Evolutionary conservation across 2,113 vertebrate species (phyloP), one percentile per base, ranked within the genome.

Genomic region (Corythornis madagascariensis): DNA sequence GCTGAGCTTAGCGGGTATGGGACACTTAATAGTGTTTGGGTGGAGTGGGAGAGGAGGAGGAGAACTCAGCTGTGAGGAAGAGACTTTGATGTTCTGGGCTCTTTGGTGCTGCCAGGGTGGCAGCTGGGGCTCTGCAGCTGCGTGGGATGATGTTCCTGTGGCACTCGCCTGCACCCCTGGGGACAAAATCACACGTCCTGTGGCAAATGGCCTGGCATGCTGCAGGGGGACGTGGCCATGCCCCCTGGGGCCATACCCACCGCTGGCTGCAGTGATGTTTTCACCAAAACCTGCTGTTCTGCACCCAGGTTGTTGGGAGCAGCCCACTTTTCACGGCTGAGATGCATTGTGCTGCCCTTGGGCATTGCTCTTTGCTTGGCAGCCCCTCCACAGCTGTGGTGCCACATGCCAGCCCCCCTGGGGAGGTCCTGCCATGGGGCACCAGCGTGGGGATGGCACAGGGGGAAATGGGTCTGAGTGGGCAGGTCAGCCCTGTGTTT

Each of bases 1-100:
- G 42, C 19, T 0, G 7, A 63, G 17, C 33, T 55, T 21, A 42
- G 22, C 0, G 4, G 48, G 18, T 28, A 2, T 6, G 42, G 42
- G 50, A 24, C 33, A 2, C 33, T 20, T 26, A 7, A 7, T 2
- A 4, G 38, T 4, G 31, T 14, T 42, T 71, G 65, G 42, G 74
- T 48, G 28, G 48, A 48, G 65, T 11, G 24, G 66, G 16, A 56
- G 57, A 71, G 43, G 71, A 76, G 71, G 5, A 42, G 1, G 5
- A 42, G 1, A 35, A 13, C 25, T 57, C 29, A 1, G 31, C 60
- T 25, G 63, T 25, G 61, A 53, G 29, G 72, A 67, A 25, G 45
- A 42, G 35, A 25, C 61, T 85, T 66, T 57, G 60, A 14, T 22
- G 28, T 28, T 65, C 1, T 10, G 70, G 35, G 43, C 42, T 50